Percentiles rank a stretch among this genome's conserved stretches.
Conservation (phyloP, 2,797 vertebrate species). For the Todus mexicanus region DNA sequence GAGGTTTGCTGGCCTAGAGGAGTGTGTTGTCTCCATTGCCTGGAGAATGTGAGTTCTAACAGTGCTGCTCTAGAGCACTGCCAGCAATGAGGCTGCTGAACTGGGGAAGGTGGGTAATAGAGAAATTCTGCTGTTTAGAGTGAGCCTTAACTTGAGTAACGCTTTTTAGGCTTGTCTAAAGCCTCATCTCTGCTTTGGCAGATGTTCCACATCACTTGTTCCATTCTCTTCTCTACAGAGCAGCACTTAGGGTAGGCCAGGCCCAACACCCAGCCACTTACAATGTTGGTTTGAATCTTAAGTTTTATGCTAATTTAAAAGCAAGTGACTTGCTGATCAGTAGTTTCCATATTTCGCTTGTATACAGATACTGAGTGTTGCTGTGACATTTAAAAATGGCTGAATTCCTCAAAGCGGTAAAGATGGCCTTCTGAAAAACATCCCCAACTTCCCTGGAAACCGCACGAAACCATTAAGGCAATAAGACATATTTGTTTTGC, state of each 20-base stretch:
- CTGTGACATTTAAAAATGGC: neutral
- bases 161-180: neutral
- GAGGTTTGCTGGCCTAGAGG: neutral
- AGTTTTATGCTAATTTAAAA: neutral
- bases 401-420: neutral
- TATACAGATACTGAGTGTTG: neutral
- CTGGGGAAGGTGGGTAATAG: neutral
- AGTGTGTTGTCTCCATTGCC: no score
- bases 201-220: neutral
- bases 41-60: neutral
- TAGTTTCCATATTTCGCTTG: neutral
- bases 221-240: neutral
- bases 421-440: neutral
- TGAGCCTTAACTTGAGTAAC: neutral
- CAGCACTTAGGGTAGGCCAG: no score
- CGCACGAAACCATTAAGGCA: neutral
- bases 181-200: neutral
- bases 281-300: neutral
- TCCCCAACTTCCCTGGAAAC: neutral
- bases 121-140: neutral
- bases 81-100: neutral
- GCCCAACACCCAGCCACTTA: neutral
- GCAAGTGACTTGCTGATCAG: neutral
- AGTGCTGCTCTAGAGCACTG: neutral
- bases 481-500: neutral